phyloP scores from a whole-genome alignment of 2,888 invertebrate species.

The Rhimphoctona megacephalus region DNA sequence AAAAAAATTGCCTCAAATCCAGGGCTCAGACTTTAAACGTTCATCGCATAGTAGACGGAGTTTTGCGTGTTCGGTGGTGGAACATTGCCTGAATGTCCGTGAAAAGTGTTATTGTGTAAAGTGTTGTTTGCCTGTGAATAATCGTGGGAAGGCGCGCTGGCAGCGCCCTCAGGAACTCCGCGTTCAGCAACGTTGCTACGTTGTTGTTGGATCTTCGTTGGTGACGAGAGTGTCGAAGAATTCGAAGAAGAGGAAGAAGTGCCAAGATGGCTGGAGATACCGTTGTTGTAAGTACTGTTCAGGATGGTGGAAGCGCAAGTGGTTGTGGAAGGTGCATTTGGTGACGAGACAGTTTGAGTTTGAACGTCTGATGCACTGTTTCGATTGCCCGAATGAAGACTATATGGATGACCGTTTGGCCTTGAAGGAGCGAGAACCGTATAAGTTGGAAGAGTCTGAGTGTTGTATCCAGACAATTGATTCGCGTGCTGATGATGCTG shows the following conservation, averaged over 20 bases:
- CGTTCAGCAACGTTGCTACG: slow-evolving; percentile 85
- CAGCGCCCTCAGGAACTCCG: slow-evolving; percentile 91
- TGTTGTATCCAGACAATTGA: slow-evolving; percentile 73
- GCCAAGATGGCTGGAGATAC: slow-evolving; percentile 31
- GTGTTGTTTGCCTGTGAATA: slow-evolving; percentile 74
- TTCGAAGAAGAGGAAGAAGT: slow-evolving; percentile 73
- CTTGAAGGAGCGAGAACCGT: slow-evolving; percentile 74
- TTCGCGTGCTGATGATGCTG: slow-evolving; percentile 74
- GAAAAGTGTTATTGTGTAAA: slow-evolving; percentile 76
- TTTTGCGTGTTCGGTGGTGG: slow-evolving; percentile 82
- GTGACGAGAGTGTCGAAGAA: slow-evolving; percentile 79
- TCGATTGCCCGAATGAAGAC: slow-evolving; percentile 67
- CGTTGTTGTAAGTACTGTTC: slow-evolving; percentile 53
- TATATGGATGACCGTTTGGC: slow-evolving; percentile 65
- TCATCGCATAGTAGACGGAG: slow-evolving; percentile 92
- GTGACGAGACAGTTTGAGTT: slow-evolving; percentile 77
- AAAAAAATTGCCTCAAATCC: not conserved
- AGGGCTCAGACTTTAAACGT: slow-evolving; percentile 88
- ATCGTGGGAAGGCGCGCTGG: slow-evolving; percentile 90
- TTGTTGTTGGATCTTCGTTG: slow-evolving; percentile 80
- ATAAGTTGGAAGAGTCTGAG: slow-evolving; percentile 74
- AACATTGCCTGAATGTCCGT: slow-evolving; percentile 81
- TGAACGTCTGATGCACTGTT: slow-evolving; percentile 75
- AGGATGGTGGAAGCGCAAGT: slow-evolving; percentile 11
- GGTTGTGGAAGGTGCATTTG: slow-evolving; percentile 30